Evolutionary conservation across 2,113 vertebrate genomes (phyloP), one percentile per base, ranked within the genome.

Genomic region (Rutilus rutilus): DNA sequence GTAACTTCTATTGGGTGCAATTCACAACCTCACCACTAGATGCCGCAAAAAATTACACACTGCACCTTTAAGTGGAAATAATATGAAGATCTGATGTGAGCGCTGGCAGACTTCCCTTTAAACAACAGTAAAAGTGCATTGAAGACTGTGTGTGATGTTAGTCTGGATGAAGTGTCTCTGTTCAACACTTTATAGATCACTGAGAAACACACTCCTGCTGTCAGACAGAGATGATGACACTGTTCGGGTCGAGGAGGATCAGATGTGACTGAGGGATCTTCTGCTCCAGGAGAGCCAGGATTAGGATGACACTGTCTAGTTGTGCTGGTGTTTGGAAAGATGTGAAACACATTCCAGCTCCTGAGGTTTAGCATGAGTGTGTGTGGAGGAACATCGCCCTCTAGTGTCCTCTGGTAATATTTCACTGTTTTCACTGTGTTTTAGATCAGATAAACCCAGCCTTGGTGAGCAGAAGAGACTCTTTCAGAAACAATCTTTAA

Each of bases 311-410:
- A 17, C 62, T 30, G 62, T 33, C 30, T 1, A 67, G 62, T 1
- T 30, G 62, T 30, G 60, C 2, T 25, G 12, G 23, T 30, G 17
- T 65, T 17, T 7, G 27, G 27, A 15, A 6, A 64, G 64, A 65
- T 17, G 27, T 65, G 14, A 33, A 19, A 33, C 8, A 19, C 27
- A 33, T 33, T 8, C 6, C 64, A 33, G 64, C 5, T 30, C 12
- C 30, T 27, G 10, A 21, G 52, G 27, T 60, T 42, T 19, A 27
- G 17, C 17, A 12, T 15, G 14, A 39, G 3, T 69, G 33, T 54
- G 82, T 69, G 83, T 91, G 91, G 91, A 87, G 90, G 90, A 93
- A 94, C 71, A 91, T 89, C 62, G 92, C 86, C 94, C 90, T 92
- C 93, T 90, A 89, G 90, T 92, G 94, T 15, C 14, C 0, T 52